Evolutionary conservation across 2,888 invertebrate species (phyloP).

Genomic region (Rutpela maculata): DNA sequence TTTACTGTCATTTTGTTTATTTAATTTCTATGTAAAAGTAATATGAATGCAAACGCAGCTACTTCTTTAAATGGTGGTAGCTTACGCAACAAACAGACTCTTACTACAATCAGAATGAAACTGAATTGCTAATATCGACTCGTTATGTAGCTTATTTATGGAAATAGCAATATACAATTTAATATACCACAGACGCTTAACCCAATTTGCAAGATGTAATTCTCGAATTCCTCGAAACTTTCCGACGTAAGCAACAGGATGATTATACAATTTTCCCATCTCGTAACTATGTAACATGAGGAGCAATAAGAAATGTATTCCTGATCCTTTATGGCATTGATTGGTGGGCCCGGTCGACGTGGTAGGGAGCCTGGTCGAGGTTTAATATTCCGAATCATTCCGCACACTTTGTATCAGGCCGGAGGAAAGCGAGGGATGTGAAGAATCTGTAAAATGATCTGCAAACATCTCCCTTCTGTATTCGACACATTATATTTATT

Average conservation of each 20-base stretch:
- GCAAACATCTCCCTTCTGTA: too few species aligned
- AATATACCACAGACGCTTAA: neutral
- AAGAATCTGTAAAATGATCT: too few species aligned
- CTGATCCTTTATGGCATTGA: constrained; percentile 3
- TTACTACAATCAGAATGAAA: neutral
- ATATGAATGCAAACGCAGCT: too few species aligned
- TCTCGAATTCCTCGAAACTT: neutral
- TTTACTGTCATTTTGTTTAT: too few species aligned
- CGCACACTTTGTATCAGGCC: neutral
- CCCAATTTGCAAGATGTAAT: neutral
- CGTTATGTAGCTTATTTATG: neutral
- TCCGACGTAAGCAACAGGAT: constrained; percentile 1
- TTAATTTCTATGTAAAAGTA: too few species aligned
- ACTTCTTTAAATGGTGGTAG: too few species aligned
- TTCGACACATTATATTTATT: too few species aligned
- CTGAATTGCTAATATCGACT: neutral
- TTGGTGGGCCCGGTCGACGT: neutral
- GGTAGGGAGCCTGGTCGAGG: neutral
- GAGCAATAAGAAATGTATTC: constrained; percentile 17
- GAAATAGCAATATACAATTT: neutral
- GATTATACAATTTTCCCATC: constrained; percentile 19
- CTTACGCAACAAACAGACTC: neutral
- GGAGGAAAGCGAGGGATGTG: too few species aligned
- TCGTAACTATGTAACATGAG: constrained; percentile 7
- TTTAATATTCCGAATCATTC: neutral